Conservation (phyloP, 2,888 invertebrate genomes). For the Hesperia comma region DNA sequence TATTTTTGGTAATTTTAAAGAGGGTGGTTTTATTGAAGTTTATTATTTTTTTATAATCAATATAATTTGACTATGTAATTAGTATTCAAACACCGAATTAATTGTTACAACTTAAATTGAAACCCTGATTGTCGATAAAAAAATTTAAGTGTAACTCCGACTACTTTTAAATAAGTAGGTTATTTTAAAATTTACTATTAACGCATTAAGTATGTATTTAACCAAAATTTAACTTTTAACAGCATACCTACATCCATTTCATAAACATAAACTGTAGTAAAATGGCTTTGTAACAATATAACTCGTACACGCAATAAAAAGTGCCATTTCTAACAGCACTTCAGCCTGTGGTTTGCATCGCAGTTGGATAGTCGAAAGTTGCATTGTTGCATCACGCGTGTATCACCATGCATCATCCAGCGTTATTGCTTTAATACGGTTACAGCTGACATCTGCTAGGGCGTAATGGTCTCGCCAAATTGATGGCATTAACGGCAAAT, state of each 20-base stretch:
- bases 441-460: slow-evolving; percentile 52
- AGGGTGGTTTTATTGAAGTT: too few relatives aligned
- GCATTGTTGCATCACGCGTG: slow-evolving; percentile 34
- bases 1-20: too few relatives aligned
- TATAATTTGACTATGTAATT: too few relatives aligned
- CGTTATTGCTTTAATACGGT: slow-evolving; percentile 44
- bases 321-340: not conserved
- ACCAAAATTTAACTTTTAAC: too few relatives aligned
- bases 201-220: too few relatives aligned
- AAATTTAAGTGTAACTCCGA: too few relatives aligned
- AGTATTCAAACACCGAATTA: too few relatives aligned
- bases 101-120: too few relatives aligned
- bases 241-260: not conserved
- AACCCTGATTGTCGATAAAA: too few relatives aligned
- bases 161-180: too few relatives aligned
- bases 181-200: too few relatives aligned
- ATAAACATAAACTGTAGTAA: not conserved
- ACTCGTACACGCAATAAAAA: not conserved
- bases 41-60: too few relatives aligned
- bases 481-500: slow-evolving; percentile 30
- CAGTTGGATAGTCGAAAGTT: slow-evolving; percentile 24
- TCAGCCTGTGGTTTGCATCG: not conserved
- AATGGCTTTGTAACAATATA: not conserved
- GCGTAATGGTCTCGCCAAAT: slow-evolving; percentile 40
- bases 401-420: slow-evolving; percentile 12